Conservation (phyloP, 2,888 invertebrate species). For the Amblyjoppa fuscipennis region DNA sequence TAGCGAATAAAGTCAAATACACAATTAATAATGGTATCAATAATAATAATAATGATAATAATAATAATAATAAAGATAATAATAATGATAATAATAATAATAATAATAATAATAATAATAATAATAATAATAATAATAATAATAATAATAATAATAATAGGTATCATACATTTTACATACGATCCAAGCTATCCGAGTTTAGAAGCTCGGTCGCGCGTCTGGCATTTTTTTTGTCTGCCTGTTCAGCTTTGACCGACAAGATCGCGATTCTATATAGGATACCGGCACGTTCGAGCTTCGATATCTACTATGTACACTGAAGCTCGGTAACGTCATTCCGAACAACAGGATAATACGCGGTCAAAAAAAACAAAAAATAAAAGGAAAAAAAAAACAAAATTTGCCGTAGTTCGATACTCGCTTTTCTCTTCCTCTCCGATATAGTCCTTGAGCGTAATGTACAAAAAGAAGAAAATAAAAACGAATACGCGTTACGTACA, state of each 20-base stretch:
- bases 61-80: slow-evolving; percentile 73
- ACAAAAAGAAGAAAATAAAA: slow-evolving; percentile 57
- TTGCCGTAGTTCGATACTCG: slow-evolving; percentile 20
- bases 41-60: slow-evolving; percentile 76
- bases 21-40: slow-evolving; percentile 73
- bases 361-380: slow-evolving; percentile 22
- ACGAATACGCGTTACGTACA: slow-evolving; percentile 36
- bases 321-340: slow-evolving; percentile 40
- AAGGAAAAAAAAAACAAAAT: slow-evolving; percentile 10
- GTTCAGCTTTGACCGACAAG: slow-evolving; percentile 51
- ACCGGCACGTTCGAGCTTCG: slow-evolving; percentile 59
- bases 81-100: slow-evolving; percentile 72
- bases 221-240: slow-evolving; percentile 27
- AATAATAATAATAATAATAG: slow-evolving; percentile 78
- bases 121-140: slow-evolving; percentile 74
- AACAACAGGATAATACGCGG: slow-evolving; percentile 13
- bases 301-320: slow-evolving; percentile 66
- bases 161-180: slow-evolving; percentile 83
- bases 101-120: slow-evolving; percentile 76
- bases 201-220: slow-evolving; percentile 73
- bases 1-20: slow-evolving; percentile 71
- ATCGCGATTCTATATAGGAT: slow-evolving; percentile 53
- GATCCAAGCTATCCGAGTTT: slow-evolving; percentile 77
- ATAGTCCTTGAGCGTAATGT: slow-evolving; percentile 61
- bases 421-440: slow-evolving; percentile 9